phyloP scores from a whole-genome alignment of 1,140 invertebrate species.

The Drosophila busckii region DNA sequence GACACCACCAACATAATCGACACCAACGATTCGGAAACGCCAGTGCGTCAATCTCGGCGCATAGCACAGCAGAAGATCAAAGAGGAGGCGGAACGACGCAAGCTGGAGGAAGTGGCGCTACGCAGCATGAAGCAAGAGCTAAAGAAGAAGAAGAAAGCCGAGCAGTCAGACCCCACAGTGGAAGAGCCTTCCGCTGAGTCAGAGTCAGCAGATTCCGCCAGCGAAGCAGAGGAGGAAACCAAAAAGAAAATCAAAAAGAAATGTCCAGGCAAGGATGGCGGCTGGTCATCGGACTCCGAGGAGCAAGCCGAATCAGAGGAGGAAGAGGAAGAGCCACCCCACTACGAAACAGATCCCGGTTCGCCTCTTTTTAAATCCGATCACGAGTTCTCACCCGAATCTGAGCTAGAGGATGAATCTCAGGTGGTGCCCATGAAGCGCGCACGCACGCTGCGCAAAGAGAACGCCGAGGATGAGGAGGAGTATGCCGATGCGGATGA shows the following conservation, averaged over 20 bases:
- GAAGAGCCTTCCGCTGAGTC: conserved; percentile 79
- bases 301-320: conserved; percentile 81
- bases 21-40: conserved; percentile 77
- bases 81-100: conserved; percentile 87
- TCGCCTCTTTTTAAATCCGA: conserved; percentile 88
- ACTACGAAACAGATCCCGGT: conserved; percentile 82
- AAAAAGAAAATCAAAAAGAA: conserved; percentile 82
- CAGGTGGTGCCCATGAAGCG: conserved; percentile 82
- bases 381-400: conserved; percentile 93
- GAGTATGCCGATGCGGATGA: conserved; percentile 82
- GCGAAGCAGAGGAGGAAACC: conserved; percentile 79
- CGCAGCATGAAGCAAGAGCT: conserved; percentile 83
- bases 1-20: conserved; percentile 78
- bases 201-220: conserved; percentile 75
- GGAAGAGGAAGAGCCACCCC: conserved; percentile 82
- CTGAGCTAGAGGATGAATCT: conserved; percentile 83
- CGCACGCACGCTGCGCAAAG: conserved; percentile 85
- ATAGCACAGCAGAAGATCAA: conserved; percentile 92
- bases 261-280: conserved; percentile 82
- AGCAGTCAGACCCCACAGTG: conserved; percentile 67
- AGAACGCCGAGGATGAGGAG: conserved; percentile 78
- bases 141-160: conserved; percentile 82
- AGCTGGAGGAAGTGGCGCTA: conserved; percentile 85
- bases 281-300: conserved; percentile 84
- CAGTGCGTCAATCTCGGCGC: conserved; percentile 86